Percentiles rank a stretch among this genome's conserved stretches.
Conservation (phyloP, 2,113 vertebrate genomes). For the Globicephala melas region DNA sequence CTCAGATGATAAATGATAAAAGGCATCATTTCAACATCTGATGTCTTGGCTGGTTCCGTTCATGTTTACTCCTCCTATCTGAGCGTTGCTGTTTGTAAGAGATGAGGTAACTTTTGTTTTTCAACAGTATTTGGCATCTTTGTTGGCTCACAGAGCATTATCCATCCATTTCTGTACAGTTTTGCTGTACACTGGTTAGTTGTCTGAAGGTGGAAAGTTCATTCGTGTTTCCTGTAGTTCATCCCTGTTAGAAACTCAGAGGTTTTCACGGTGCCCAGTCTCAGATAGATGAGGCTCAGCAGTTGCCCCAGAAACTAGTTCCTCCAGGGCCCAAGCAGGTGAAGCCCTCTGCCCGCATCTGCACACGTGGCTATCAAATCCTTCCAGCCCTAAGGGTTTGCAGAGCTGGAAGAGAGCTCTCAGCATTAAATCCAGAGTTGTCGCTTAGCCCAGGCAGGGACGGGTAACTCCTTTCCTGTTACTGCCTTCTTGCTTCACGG, state of each 20-base stretch:
- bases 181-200: background rate
- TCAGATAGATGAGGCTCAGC: background rate
- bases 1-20: background rate
- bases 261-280: background rate
- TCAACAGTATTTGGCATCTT: background rate
- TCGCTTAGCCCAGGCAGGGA: background rate
- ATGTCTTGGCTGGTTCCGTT: background rate
- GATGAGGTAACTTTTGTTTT: accelerated
- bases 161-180: accelerated
- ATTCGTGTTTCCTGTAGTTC: accelerated
- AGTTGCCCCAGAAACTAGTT: background rate
- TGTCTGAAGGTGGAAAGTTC: background rate
- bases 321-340: background rate
- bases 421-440: accelerated
- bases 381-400: background rate
- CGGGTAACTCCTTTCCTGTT: background rate
- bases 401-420: too few relatives aligned
- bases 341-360: too few relatives aligned
- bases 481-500: background rate
- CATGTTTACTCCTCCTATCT: background rate
- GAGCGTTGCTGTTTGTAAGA: background rate
- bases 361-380: accelerated
- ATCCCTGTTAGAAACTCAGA: background rate
- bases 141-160: accelerated
- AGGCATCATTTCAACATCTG: accelerated